Base-by-base conservation (phyloP, 2,113 vertebrate species). In the Neotragus pygmaeus region DNA sequence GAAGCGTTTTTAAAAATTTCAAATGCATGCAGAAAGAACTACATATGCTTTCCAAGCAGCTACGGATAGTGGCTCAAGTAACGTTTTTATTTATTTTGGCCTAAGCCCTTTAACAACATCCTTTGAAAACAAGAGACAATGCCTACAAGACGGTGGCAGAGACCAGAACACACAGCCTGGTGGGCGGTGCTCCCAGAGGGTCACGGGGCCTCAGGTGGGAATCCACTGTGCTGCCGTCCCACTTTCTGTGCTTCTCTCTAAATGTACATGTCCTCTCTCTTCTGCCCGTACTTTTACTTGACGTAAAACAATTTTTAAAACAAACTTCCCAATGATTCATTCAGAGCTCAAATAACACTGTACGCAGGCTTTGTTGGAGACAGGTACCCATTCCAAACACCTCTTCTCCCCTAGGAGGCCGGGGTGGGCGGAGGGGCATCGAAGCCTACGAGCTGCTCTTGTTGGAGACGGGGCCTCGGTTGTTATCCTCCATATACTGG, bases 401-500 rank as follows among this genome's bases (percentile, higher is more conserved):
- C 97, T 97, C 96, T 94, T 96, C 84, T 89, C 94, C 96, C 98
- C 66, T 14, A 7, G 82, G 36, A 43, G 39, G 81, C n/a, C 16
- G 2, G 49, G 58, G 36, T 2, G 10, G 47, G 75, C 6, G 0
- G 39, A 1, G 64, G 25, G 33, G 47, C 23, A 0, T 23, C 9
- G 6, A 0, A 57, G 96, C 45, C 98, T 95, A 99, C 89, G 98
- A 98, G 60, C 97, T 98, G 93, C 95, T 97, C 95, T 98, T 98
- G 58, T 90, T 97, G 97, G 98, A 98, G 90, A 97, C 78, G 0
- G 98, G 98, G 78, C 98, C 98, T 51, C 98, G 99, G 94, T 93
- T 98, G 78, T 98, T 98, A 28, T 99, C 99, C 88, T 99, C 99
- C 80, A 96, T 91, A 88, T 98, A 99, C 58, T 99, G 98, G 85